phyloP scores from a whole-genome alignment of 2,797 vertebrate species.

The Argya squamiceps region DNA sequence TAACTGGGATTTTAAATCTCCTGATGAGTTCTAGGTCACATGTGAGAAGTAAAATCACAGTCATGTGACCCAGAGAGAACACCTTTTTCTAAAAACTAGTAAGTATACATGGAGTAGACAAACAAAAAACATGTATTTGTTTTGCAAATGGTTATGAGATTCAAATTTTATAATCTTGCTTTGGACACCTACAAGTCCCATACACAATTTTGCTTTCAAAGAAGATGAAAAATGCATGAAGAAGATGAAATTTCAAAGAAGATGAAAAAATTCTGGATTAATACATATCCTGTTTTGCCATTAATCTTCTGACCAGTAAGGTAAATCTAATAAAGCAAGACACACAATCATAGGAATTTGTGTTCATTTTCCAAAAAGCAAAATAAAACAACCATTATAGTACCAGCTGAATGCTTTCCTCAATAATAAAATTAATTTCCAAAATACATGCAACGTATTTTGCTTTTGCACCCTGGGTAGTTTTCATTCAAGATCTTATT shows the following conservation, averaged over 20 bases:
- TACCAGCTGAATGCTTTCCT: not conserved
- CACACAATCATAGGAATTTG: not conserved
- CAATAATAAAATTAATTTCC: not conserved
- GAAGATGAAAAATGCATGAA: not conserved
- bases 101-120: not conserved
- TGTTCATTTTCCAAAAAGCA: not conserved
- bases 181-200: not conserved
- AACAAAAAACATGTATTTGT: not conserved
- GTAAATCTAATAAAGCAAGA: not conserved
- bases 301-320: not conserved
- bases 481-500: not conserved
- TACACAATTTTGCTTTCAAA: rapidly evolving
- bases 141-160: not conserved
- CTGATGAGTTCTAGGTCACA: not conserved
- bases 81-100: not conserved
- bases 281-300: not conserved
- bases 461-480: not conserved
- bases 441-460: not conserved
- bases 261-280: not conserved
- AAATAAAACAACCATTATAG: not conserved
- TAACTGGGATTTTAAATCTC: not conserved
- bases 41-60: not conserved
- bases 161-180: not conserved
- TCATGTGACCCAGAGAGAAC: not conserved
- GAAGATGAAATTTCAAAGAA: not conserved